Percentiles rank a stretch among this genome's conserved stretches.
Evolutionary conservation across 2,888 invertebrate genomes (phyloP).

Genomic region (Palloptera scutellata): DNA sequence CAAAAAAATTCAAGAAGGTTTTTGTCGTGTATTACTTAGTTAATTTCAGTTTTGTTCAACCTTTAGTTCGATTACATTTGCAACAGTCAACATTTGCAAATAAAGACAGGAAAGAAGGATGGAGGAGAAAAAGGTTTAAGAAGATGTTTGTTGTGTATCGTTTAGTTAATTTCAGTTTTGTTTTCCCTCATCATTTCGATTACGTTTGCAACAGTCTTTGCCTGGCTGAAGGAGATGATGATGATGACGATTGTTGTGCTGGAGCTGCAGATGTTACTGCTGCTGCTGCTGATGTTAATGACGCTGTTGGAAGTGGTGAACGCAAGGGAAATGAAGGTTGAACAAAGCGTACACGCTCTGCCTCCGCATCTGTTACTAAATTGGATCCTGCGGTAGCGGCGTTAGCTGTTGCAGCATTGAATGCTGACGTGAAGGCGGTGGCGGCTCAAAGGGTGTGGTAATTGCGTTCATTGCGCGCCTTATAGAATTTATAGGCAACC

Average conservation of each 20-base stretch:
- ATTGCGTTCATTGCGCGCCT: conserved; percentile 82
- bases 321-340: conserved; percentile 57
- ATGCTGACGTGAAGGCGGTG: conserved; percentile 58
- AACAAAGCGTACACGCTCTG: conserved; percentile 57
- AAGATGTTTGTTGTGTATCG: background rate
- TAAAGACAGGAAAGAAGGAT: conserved; percentile 13
- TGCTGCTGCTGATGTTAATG: conserved; percentile 47
- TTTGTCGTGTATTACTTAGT: background rate
- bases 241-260: conserved; percentile 38
- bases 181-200: conserved; percentile 32
- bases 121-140: conserved; percentile 15
- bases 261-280: conserved; percentile 24
- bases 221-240: conserved; percentile 49
- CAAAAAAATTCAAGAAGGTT: background rate
- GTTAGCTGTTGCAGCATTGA: conserved; percentile 53
- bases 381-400: conserved; percentile 28
- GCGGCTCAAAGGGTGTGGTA: conserved; percentile 85
- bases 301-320: conserved; percentile 48
- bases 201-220: conserved; percentile 58
- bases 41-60: background rate
- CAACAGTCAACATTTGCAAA: background rate
- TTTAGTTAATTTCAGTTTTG: background rate
- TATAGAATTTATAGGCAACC: conserved; percentile 88
- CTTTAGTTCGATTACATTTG: conserved; percentile 7
- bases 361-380: conserved; percentile 52